Evolutionary conservation across 2,113 vertebrate genomes (phyloP), one percentile per base, ranked within the genome.

Genomic region (Kryptolebias marmoratus): DNA sequence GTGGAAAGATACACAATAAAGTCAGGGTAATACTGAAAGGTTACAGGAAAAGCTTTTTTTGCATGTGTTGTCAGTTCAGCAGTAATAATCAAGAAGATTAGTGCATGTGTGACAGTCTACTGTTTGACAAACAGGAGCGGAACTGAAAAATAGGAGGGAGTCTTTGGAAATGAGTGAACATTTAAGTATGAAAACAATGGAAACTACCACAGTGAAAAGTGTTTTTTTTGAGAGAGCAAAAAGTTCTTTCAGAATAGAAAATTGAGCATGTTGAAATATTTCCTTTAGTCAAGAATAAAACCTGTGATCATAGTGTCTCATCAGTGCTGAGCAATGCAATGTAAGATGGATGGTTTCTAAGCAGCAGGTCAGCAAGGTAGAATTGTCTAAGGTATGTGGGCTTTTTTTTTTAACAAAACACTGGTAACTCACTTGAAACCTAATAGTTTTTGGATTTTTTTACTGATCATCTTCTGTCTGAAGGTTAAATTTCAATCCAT

Each of bases 81-180:
- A 65, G 64, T 64, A 72, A 76, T 84, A 64, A 80, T 67, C 61
- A 73, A 62, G 58, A 68, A 77, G 68, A 62, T 64, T 64, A 79
- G 61, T 64, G 66, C 64, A 64, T 68, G 64, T 60, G 60, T 79
- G 77, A 79, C 79, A 77, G 83, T 83, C 69, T 73, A 80, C 73
- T 56, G 65, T 77, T 81, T 31, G 68, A 73, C 44, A 75, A 56
- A 68, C n/a, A 71, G 13, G 75, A 72, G 69, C 68, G 71, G 69
- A 79, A 79, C 67, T 76, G 77, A 72, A 73, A 81, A 82, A 84
- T 60, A 58, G 28, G 55, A 75, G 73, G 71, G 68, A 76, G 69
- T 77, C 61, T 68, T 60, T 78, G 32, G 49, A 77, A 74, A 64
- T 84, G 59, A 73, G 50, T 61, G 61, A 67, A 65, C 63, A 56